A percentile compares a stretch with the other conserved stretches of the same genome.
phyloP scores from a whole-genome alignment of 2,113 vertebrate genomes.

The Haemorhous mexicanus region DNA sequence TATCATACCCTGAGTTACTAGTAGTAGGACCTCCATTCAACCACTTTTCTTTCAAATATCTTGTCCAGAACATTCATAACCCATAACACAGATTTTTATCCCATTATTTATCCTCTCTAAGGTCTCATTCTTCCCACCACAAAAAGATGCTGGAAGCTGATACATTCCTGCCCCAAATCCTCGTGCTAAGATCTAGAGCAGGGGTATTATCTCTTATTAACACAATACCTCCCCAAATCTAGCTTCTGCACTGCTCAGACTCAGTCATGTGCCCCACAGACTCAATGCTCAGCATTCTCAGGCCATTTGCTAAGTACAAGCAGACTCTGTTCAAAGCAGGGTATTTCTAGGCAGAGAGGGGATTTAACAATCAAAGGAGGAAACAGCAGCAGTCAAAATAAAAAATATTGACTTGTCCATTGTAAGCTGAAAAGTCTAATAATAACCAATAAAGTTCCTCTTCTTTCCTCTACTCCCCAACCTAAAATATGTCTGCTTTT shows the following conservation, averaged over 20 bases:
- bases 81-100: not conserved
- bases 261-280: not conserved
- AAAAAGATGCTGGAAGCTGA: not conserved
- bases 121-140: not conserved
- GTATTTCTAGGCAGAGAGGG: not conserved
- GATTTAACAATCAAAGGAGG: not conserved
- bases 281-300: not conserved
- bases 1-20: not conserved
- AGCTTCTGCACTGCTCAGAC: not conserved
- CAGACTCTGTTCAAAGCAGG: not conserved
- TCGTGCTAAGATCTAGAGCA: not conserved
- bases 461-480: not conserved
- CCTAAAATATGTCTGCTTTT: conserved; percentile 1
- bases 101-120: not conserved
- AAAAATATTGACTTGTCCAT: not conserved
- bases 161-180: not conserved
- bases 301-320: not conserved
- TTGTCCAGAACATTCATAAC: not conserved
- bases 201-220: not conserved
- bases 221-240: not conserved
- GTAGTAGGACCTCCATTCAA: not conserved
- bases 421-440: not conserved
- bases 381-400: not conserved
- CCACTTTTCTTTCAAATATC: not conserved
- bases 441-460: conserved; percentile 12